Percentiles rank a stretch among this genome's conserved stretches.
phyloP scores from a whole-genome alignment of 2,113 vertebrate genomes.

The Cochlearius cochlearius region DNA sequence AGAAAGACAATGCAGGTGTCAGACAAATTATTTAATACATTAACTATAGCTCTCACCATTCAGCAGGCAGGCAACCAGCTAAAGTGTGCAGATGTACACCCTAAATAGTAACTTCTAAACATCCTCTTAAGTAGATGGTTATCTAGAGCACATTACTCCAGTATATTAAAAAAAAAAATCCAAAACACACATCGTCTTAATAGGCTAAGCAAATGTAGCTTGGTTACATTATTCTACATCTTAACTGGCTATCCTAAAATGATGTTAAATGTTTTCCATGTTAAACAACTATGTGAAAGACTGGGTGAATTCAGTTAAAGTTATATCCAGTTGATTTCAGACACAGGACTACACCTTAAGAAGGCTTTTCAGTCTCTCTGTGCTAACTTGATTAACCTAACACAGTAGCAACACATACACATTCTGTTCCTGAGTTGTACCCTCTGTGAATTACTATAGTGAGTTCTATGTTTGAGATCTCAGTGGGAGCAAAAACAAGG shows the following conservation, averaged over 20 bases:
- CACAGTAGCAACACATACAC: neutral
- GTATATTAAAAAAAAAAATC: neutral
- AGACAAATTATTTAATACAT: neutral
- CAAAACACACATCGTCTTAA: neutral
- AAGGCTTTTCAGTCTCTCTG: neutral
- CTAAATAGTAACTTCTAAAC: neutral
- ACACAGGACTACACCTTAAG: neutral
- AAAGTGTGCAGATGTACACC: neutral
- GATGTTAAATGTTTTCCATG: too few species aligned
- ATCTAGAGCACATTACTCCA: neutral
- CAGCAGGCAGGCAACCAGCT: neutral
- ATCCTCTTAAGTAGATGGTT: neutral
- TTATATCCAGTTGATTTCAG: neutral
- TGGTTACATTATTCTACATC: neutral
- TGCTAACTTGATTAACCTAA: neutral
- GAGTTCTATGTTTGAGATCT: neutral
- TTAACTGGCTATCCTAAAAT: neutral
- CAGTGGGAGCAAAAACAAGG: neutral
- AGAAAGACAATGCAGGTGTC: neutral
- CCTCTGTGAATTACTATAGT: neutral
- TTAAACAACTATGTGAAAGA: neutral
- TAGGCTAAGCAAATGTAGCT: neutral
- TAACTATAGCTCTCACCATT: neutral
- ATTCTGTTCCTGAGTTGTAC: neutral
- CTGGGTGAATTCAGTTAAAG: neutral